Evolutionary conservation across 2,888 invertebrate species (phyloP).

Genomic region (Sicus ferrugineus): DNA sequence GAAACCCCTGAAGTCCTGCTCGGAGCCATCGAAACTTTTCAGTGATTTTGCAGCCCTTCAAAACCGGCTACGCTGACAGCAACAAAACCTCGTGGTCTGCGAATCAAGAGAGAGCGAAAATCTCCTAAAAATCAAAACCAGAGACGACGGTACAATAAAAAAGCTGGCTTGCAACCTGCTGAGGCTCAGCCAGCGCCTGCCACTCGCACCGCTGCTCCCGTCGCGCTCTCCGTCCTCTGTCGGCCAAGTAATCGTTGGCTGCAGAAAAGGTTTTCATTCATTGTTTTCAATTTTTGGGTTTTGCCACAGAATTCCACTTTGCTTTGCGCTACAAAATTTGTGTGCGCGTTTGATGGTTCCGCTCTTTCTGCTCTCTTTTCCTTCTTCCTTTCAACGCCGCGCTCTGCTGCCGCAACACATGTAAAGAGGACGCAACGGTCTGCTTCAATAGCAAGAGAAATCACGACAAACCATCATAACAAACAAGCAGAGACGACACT

Average conservation of each 20-base stretch:
- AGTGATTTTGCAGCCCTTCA: too few species aligned
- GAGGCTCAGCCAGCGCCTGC: too few species aligned
- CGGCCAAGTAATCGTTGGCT: background rate
- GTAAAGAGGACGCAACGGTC: background rate
- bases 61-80: too few species aligned
- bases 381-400: background rate
- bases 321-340: constrained; percentile 24
- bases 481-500: background rate
- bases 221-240: too few species aligned
- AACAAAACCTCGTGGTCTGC: too few species aligned
- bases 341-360: constrained; percentile 1
- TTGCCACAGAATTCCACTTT: constrained; percentile 33
- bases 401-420: background rate
- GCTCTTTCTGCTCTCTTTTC: background rate
- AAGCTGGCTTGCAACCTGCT: background rate
- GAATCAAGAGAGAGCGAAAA: too few species aligned
- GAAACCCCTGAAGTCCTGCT: too few species aligned
- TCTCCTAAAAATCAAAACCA: background rate
- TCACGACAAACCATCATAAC: constrained; percentile 2
- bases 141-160: background rate
- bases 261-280: background rate
- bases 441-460: constrained; percentile 2
- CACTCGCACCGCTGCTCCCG: too few species aligned
- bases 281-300: constrained; percentile 24
- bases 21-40: too few species aligned